These are phyloP conservation scores for Abscondita cerata DNA, from an alignment of 2,888 invertebrate genomes.

Conservation along the genomic window DNA sequence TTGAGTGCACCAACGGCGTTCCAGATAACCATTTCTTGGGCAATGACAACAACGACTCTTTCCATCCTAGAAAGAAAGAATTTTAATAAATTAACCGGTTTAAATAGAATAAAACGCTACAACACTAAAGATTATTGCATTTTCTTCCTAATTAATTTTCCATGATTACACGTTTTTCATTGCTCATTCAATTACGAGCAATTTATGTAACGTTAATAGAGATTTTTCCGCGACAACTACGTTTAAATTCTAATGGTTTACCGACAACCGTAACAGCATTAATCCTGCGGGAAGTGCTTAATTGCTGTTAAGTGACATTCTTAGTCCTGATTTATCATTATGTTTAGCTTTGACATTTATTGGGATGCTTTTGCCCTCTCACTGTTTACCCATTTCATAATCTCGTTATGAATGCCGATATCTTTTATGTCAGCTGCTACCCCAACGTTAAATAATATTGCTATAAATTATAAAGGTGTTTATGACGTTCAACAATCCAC, in stretches of 20 bases:
- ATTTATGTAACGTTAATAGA: slow-evolving; percentile 31
- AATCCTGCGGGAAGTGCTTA: slow-evolving; percentile 47
- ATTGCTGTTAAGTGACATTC: slow-evolving; percentile 49
- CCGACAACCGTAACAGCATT: slow-evolving; percentile 46
- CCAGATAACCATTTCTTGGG: slow-evolving; percentile 73
- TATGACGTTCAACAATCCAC: not conserved
- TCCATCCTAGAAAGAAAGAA: slow-evolving; percentile 71
- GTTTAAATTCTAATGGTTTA: slow-evolving; percentile 31
- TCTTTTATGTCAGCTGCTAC: slow-evolving; percentile 41
- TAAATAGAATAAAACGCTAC: not conserved
- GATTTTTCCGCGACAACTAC: slow-evolving; percentile 17
- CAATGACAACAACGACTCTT: slow-evolving; percentile 73
- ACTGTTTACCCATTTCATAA: slow-evolving; percentile 45
- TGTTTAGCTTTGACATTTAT: slow-evolving; percentile 45
- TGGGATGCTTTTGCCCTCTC: slow-evolving; percentile 44
- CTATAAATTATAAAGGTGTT: slow-evolving; percentile 6
- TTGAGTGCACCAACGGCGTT: slow-evolving; percentile 60
- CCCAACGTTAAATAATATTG: slow-evolving; percentile 16
- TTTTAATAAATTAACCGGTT: not conserved
- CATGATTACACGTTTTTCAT: not conserved
- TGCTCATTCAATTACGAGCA: not conserved
- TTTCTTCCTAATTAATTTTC: not conserved
- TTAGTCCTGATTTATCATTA: slow-evolving; percentile 44
- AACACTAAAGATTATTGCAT: not conserved
- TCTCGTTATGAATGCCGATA: slow-evolving; percentile 45